Conservation (phyloP, 2,797 vertebrate genomes). For the Gastrophryne carolinensis region DNA sequence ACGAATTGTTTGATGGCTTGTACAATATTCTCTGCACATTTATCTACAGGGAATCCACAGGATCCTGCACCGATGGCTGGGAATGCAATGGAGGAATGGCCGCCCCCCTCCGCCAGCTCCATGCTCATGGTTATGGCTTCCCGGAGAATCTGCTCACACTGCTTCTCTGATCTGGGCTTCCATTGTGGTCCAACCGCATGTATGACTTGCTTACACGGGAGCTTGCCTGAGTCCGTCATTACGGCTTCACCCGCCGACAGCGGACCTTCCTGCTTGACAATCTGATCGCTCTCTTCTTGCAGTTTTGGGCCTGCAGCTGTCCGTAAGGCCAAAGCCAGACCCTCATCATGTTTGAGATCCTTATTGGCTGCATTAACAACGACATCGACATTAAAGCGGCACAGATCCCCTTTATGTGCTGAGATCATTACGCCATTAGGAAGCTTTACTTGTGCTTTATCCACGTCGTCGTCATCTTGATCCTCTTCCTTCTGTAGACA, state of each 20-base stretch:
- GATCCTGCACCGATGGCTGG: constrained; percentile 80
- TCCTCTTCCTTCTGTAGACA: constrained; percentile 63
- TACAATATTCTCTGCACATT: constrained; percentile 71
- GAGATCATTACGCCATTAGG: constrained; percentile 64
- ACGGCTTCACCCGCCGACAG: constrained; percentile 61
- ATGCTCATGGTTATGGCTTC: constrained; percentile 67
- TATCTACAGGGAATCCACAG: constrained; percentile 77
- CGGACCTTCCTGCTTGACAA: constrained; percentile 52
- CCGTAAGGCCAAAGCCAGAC: constrained; percentile 69
- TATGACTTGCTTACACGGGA: constrained; percentile 77
- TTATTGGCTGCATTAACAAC: constrained; percentile 84
- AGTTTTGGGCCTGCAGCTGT: constrained; percentile 75
- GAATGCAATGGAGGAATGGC: constrained; percentile 73
- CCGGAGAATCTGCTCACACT: constrained; percentile 53
- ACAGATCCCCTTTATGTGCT: constrained; percentile 72
- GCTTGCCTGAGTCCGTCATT: constrained; percentile 63
- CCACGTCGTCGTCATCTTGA: not conserved
- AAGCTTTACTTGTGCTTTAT: constrained; percentile 55
- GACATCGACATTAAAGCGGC: constrained; percentile 65
- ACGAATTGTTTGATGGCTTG: constrained; percentile 68
- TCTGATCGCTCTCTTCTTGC: constrained; percentile 66
- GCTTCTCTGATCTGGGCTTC: not conserved
- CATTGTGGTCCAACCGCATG: constrained; percentile 83
- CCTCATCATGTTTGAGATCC: constrained; percentile 69
- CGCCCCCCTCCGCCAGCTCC: constrained; percentile 56